Evolutionary conservation across 2,888 invertebrate species (phyloP), one percentile per base, ranked within the genome.

Genomic region (Octodonta nipae): DNA sequence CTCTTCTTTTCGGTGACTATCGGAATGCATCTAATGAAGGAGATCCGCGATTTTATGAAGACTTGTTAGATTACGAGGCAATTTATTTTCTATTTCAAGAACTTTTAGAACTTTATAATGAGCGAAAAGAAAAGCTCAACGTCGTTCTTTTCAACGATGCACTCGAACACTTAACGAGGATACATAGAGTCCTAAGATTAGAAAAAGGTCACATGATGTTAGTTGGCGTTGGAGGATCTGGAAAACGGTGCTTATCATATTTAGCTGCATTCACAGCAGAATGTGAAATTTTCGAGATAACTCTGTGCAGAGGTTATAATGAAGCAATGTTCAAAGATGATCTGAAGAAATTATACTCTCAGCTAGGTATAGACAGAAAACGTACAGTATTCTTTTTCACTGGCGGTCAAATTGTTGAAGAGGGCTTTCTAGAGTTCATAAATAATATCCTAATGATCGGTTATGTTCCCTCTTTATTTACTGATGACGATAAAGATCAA

Each of bases 111-210:
- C 83, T 88, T 45, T 89, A 82, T 60, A 84, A 83, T 54, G 87
- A 87, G 45, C 71, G 72, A 13, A 66, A 73, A 30, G 67, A 67
- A 36, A 78, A 79, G 51, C 68, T 91, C 64, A 77, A 75, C 13
- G 68, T 92, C 42, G 88, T 92, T 0, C 65, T 92, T 13, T 92
- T 92, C 55, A 85, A 92, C 52, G 89, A 91, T 54, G 91, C 88
- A 25, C 61, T 92, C 30, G 89, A 92, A 53, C 91, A 93, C 58
- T 56, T 92, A 50, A 91, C 87, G 0, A 70, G 91, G 27, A 73
- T 88, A 7, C 89, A 91, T 47, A 75, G 92, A 13, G 78, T 80
- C 0, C 64, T 92, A 37, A 71, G 91, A 41, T 78, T 88, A 75
- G 73, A 81, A 51, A 66, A 78, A 41, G 89, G 89, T 0, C 86